Conservation (phyloP, 2,797 vertebrate species). For the Myiothlypis chrysogaster region DNA sequence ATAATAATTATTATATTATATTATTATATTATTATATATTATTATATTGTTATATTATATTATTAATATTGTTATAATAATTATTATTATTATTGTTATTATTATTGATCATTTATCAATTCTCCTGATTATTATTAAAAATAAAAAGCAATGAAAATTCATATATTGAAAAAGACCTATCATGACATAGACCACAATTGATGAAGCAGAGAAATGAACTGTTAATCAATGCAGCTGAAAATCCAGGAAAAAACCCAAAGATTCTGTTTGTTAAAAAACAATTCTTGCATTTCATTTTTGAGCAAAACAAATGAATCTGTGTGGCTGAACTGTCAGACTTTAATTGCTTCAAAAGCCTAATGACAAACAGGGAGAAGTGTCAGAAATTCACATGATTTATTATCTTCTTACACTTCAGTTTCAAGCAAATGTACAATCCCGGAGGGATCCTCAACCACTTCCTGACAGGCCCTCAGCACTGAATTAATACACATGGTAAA, state of each 20-base stretch:
- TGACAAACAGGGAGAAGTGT: neutral
- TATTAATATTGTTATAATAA: neutral
- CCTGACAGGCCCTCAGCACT: conserved; percentile 58
- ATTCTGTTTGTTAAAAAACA: neutral
- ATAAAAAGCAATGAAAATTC: neutral
- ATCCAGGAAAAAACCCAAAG: neutral
- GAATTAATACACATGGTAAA: conserved; percentile 73
- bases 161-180: neutral
- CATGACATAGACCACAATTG: neutral
- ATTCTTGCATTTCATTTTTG: neutral
- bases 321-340: neutral
- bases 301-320: neutral
- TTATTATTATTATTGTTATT: too few relatives aligned
- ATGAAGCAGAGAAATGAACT: neutral
- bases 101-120: neutral
- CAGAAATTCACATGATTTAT: conserved; percentile 69
- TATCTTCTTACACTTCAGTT: conserved; percentile 63
- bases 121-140: neutral
- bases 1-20: too few relatives aligned
- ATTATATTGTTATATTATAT: too few relatives aligned
- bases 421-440: conserved; percentile 61
- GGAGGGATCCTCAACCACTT: conserved; percentile 50
- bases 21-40: too few relatives aligned
- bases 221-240: neutral
- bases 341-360: conserved; percentile 43